Evolutionary conservation across 2,113 vertebrate species (phyloP).

Genomic region (Passer montanus): DNA sequence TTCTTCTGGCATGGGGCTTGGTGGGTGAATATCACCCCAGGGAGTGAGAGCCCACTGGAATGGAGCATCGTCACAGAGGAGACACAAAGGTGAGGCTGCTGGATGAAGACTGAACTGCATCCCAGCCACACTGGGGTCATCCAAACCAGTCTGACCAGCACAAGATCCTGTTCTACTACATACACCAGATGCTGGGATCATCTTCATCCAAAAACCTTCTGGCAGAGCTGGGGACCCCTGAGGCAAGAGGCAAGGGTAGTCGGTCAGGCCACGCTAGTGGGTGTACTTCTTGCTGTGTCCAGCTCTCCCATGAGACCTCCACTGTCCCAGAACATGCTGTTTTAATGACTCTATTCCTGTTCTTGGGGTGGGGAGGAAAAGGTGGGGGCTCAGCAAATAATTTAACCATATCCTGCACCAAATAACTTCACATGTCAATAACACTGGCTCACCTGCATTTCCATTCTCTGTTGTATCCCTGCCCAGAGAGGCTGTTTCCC

Average conservation of each 20-base stretch:
- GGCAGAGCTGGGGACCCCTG: neutral
- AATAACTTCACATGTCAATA: neutral
- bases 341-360: slow-evolving; percentile 56
- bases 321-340: slow-evolving; percentile 55
- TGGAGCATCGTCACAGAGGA: neutral
- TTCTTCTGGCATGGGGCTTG: neutral
- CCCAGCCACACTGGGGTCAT: neutral
- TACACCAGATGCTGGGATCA: neutral
- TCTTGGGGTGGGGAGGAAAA: slow-evolving; percentile 59
- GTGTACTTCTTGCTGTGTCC: neutral
- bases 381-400: slow-evolving; percentile 40
- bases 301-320: neutral
- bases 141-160: slow-evolving; percentile 18
- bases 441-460: neutral
- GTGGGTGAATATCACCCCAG: neutral
- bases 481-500: neutral
- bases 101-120: neutral
- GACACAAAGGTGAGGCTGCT: neutral
- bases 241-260: neutral
- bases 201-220: neutral
- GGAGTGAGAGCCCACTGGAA: neutral
- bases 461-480: neutral
- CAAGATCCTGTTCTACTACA: neutral
- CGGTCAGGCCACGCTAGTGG: accelerated
- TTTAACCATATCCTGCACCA: slow-evolving; percentile 17